A percentile compares a stretch with the other conserved stretches of the same genome.
These are phyloP conservation scores for Arvicanthis niloticus DNA, from an alignment of 2,113 vertebrate species.

Conservation along the genomic window DNA sequence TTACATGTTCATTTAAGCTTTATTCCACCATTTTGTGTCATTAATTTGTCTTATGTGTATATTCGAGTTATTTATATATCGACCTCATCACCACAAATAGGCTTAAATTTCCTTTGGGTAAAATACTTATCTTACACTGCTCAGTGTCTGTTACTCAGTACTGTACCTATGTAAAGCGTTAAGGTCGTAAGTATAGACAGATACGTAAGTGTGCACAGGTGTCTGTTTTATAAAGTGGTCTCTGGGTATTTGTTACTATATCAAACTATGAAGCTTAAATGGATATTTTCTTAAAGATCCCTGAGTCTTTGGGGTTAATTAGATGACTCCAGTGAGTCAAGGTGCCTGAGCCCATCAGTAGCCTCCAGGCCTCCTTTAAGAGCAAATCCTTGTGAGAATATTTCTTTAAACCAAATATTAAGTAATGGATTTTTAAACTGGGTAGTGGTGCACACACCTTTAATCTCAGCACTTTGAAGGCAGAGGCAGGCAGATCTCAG, in stretches of 20 bases:
- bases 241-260: not conserved
- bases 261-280: not conserved
- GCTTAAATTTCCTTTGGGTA: not conserved
- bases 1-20: not conserved
- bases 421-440: not conserved
- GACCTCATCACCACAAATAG: not conserved
- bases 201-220: not conserved
- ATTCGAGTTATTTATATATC: not conserved
- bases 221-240: not conserved
- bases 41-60: not conserved
- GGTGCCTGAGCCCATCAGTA: not conserved
- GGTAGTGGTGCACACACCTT: not conserved
- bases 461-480: not conserved
- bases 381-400: not conserved
- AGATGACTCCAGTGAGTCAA: not conserved
- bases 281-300: not conserved
- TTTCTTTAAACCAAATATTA: not conserved
- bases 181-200: not conserved
- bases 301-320: not conserved
- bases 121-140: not conserved
- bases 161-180: not conserved
- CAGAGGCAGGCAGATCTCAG: not conserved
- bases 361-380: not conserved
- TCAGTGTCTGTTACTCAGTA: conserved; percentile 11
- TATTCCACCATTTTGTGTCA: not conserved